These are phyloP conservation scores for Colletes gigas DNA, from an alignment of 1,140 invertebrate genomes.

Conservation along the genomic window DNA sequence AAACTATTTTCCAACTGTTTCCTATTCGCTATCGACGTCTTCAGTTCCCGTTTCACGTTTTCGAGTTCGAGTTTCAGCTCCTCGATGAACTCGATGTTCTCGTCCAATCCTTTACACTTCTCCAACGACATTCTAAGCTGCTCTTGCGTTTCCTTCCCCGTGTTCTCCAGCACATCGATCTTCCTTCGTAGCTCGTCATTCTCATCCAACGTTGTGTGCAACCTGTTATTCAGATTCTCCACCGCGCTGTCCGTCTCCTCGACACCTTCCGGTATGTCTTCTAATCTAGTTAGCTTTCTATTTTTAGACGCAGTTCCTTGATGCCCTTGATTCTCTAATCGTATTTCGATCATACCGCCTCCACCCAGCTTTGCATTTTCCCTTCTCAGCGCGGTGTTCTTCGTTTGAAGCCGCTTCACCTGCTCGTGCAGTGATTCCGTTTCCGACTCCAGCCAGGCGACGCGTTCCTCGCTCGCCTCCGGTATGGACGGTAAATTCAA, in stretches of 20 bases:
- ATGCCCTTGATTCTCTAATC: constrained; percentile 58
- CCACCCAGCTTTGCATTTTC: constrained; percentile 71
- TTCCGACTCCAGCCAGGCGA: constrained; percentile 75
- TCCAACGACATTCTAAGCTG: constrained; percentile 65
- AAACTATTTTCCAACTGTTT: constrained; percentile 68
- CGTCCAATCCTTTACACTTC: constrained; percentile 68
- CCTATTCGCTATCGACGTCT: constrained; percentile 40
- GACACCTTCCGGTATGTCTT: constrained; percentile 53
- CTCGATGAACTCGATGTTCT: constrained; percentile 69
- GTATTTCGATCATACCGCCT: background rate
- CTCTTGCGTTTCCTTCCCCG: constrained; percentile 64
- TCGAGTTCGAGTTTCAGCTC: constrained; percentile 70
- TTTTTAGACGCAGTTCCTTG: constrained; percentile 67
- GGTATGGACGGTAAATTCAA: constrained; percentile 77
- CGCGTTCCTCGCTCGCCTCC: constrained; percentile 76
- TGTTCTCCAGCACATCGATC: constrained; percentile 63
- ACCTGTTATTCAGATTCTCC: constrained; percentile 57
- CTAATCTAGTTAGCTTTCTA: constrained; percentile 50
- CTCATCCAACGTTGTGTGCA: constrained; percentile 67
- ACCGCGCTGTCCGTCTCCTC: constrained; percentile 62
- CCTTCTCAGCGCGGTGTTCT: constrained; percentile 81
- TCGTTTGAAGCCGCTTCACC: constrained; percentile 77
- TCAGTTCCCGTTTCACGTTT: constrained; percentile 64
- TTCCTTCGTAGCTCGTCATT: constrained; percentile 67
- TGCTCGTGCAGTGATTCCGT: constrained; percentile 73